Conservation (phyloP, 2,888 invertebrate species). For the Polydrusus pterygomalis region DNA sequence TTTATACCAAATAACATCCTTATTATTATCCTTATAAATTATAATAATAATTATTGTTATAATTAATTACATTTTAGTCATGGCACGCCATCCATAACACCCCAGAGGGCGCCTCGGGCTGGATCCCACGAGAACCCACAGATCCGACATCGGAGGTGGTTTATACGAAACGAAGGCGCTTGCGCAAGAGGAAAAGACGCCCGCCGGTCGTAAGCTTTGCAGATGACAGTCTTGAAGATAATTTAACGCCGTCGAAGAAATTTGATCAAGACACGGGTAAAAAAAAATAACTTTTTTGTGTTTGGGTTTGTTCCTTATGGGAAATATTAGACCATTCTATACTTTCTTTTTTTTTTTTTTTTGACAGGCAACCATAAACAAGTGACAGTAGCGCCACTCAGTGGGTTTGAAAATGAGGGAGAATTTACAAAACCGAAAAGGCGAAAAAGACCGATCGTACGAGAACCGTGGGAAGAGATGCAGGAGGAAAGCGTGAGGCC, state of each 20-base stretch:
- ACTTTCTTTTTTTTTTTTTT: no score
- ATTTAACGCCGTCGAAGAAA: background rate
- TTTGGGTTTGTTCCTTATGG: no score
- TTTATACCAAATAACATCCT: no score
- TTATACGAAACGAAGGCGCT: slow-evolving; percentile 70
- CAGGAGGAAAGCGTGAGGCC: slow-evolving; percentile 51
- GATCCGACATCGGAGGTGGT: slow-evolving; percentile 13
- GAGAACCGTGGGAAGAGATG: slow-evolving; percentile 44
- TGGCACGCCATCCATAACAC: slow-evolving; percentile 50
- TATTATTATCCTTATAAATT: background rate
- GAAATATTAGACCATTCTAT: no score
- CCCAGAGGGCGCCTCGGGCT: slow-evolving; percentile 48
- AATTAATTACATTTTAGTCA: no score
- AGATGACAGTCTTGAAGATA: slow-evolving; percentile 56
- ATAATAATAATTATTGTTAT: no score
- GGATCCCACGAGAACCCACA: slow-evolving; percentile 47
- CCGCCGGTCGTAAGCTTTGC: slow-evolving; percentile 71
- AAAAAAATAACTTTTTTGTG: slow-evolving; percentile 1
- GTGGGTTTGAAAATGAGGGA: slow-evolving; percentile 21
- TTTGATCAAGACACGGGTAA: background rate
- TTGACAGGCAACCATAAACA: background rate
- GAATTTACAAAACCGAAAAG: slow-evolving; percentile 11
- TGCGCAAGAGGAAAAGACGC: slow-evolving; percentile 78
- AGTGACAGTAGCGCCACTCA: slow-evolving; percentile 15
- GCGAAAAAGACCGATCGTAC: slow-evolving; percentile 34